Evolutionary conservation across 1,140 invertebrate species (phyloP), one percentile per base, ranked within the genome.

Genomic region (Tetramorium simillimum): DNA sequence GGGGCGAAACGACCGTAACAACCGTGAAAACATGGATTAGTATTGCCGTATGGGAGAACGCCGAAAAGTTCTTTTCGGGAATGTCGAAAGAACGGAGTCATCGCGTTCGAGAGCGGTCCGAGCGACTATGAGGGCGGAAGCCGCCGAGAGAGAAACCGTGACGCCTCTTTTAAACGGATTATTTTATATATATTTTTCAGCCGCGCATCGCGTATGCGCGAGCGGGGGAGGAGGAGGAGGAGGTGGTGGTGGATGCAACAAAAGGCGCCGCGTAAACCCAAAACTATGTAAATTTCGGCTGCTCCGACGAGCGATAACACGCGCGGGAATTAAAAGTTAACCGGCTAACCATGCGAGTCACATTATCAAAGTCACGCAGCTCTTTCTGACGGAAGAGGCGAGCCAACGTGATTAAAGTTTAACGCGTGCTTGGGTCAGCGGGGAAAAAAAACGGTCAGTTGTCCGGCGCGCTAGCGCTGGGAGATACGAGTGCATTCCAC

Each of bases 21-120:
- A 37, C 88, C 76, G 87, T 89, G 88, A 89, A 89, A 90, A 85
- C 28, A 24, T 70, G 80, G 88, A 90, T 90, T 89, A 90, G 85
- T 10, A n/a, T 56, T 63, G 75, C 88, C 76, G 40, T 78, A 62
- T 37, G 69, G 76, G 85, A 33, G 37, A 33, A 70, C 18, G 21
- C 28, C 43, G 43, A 24, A 76, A 21, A 65, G 7, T n/a, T 73
- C 7, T 67, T 86, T 51, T 56, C 65, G 46, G 28, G 14, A 56
- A 70, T 70, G 77, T 51, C 46, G 63, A 70, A 56, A 43, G 49
- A 81, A 70, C 67, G 33, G 12, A 51, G 53, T 63, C 67, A 33
- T 60, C 51, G 62, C 46, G 65, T 46, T 78, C 12, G 28, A 67
- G 43, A 63, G n/a, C 16, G 18, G 37, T n/a, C 21, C 49, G 21